Percentiles rank a stretch among this genome's conserved stretches.
Conservation (phyloP, 2,797 vertebrate species). For the Mastacembelus armatus region DNA sequence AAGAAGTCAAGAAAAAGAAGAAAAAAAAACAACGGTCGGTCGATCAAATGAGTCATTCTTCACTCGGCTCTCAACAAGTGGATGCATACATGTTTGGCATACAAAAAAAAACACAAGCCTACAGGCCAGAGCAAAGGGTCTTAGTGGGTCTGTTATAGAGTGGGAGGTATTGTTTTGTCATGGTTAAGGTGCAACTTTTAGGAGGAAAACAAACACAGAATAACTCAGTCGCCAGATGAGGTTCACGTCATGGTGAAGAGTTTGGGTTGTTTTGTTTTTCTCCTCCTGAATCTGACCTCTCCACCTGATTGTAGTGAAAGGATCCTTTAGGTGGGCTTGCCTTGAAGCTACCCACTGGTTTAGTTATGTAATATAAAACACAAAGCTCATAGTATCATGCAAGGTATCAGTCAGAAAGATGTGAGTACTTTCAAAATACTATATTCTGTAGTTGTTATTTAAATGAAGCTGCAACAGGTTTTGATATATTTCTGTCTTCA, state of each 20-base stretch:
- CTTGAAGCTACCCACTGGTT: slow-evolving; percentile 13
- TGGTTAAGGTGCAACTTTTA: slow-evolving; percentile 68
- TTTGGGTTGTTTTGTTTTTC: slow-evolving; percentile 70
- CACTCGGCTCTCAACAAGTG: slow-evolving; percentile 49
- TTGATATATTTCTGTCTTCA: neutral
- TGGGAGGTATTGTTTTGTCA: slow-evolving; percentile 75
- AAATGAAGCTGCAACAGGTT: neutral
- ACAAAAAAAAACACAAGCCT: slow-evolving; percentile 62
- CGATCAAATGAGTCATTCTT: slow-evolving; percentile 68
- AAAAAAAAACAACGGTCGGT: slow-evolving; percentile 6
- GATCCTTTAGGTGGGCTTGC: slow-evolving; percentile 19
- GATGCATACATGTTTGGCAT: slow-evolving; percentile 60
- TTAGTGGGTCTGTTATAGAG: slow-evolving; percentile 66
- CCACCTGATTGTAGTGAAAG: slow-evolving; percentile 8
- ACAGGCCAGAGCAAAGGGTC: slow-evolving; percentile 63
- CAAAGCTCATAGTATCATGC: neutral
- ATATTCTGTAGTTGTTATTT: neutral
- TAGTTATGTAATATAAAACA: slow-evolving; percentile 31
- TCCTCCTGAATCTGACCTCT: slow-evolving; percentile 51
- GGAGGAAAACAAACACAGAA: slow-evolving; percentile 60
- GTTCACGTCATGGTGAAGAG: slow-evolving; percentile 38
- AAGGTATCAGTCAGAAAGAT: neutral
- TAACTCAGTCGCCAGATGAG: slow-evolving; percentile 28
- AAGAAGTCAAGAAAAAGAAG: too few species aligned
- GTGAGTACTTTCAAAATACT: too few species aligned